These are phyloP conservation scores for Acanthiza pusilla DNA, from an alignment of 2,797 vertebrate species.

Conservation along the genomic window DNA sequence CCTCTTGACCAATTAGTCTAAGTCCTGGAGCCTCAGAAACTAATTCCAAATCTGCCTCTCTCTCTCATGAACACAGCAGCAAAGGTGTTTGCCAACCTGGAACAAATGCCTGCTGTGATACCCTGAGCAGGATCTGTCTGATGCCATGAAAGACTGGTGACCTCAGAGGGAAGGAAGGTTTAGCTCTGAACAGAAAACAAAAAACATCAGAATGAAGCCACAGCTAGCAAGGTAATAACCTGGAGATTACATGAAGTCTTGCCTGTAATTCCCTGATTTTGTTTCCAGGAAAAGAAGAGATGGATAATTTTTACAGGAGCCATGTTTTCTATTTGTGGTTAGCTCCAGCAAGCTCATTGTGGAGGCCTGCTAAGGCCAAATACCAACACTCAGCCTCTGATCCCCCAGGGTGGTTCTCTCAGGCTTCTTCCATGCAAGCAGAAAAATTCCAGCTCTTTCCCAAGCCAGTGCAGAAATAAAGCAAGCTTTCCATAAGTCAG, in stretches of 20 bases:
- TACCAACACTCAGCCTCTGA: no score
- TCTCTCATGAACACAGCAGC: background rate
- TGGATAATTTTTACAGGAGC: background rate
- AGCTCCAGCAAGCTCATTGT: background rate
- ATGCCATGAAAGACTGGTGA: background rate
- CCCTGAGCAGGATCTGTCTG: background rate
- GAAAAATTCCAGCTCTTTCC: background rate
- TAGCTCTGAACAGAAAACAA: background rate
- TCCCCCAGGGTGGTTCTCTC: background rate
- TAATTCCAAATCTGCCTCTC: background rate
- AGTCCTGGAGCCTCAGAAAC: background rate
- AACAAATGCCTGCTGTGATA: background rate
- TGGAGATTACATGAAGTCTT: background rate
- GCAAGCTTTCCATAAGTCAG: background rate
- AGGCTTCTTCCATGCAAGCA: background rate
- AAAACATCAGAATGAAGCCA: background rate
- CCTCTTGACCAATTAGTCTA: background rate
- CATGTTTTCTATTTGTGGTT: background rate
- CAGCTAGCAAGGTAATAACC: background rate
- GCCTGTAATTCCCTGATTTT: background rate
- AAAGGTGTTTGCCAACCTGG: background rate
- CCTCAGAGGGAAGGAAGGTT: background rate
- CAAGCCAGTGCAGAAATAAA: accelerated
- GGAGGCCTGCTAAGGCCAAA: background rate
- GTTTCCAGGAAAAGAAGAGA: background rate